These are phyloP conservation scores for Epinotia nisella DNA, from an alignment of 2,888 invertebrate genomes.

Conservation along the genomic window DNA sequence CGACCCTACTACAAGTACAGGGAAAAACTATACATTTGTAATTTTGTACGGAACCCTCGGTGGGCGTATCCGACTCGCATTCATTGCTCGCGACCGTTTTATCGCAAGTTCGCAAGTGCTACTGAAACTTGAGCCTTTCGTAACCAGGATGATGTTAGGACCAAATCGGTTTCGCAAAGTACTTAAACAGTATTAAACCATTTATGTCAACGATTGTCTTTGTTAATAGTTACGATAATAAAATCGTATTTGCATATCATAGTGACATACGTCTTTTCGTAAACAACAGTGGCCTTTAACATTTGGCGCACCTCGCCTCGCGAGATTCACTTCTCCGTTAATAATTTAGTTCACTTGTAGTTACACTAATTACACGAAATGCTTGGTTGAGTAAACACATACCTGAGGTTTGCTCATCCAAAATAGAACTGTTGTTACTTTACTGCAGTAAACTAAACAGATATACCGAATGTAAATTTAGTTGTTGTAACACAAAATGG, in stretches of 20 bases:
- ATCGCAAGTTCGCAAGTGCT: too few species aligned
- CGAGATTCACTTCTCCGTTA: not conserved
- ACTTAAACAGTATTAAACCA: not conserved
- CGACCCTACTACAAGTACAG: too few species aligned
- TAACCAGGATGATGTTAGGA: not conserved
- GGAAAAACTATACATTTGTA: too few species aligned
- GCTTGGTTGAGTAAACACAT: constrained; percentile 13
- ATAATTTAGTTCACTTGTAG: not conserved
- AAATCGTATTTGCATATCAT: not conserved
- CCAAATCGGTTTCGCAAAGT: not conserved
- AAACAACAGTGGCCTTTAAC: not conserved
- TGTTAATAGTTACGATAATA: not conserved
- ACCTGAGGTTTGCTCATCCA: not conserved
- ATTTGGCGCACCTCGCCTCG: not conserved
- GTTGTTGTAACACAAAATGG: too few species aligned
- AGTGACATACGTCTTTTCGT: not conserved
- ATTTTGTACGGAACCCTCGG: too few species aligned
- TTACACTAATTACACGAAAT: constrained; percentile 15
- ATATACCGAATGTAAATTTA: too few species aligned
- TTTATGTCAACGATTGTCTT: not conserved
- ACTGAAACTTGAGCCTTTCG: not conserved
- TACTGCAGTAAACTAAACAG: too few species aligned
- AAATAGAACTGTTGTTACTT: not conserved
- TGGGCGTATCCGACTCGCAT: too few species aligned
- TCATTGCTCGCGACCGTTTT: too few species aligned